Conservation (phyloP, 2,113 vertebrate genomes). For the Sorex fumeus region DNA sequence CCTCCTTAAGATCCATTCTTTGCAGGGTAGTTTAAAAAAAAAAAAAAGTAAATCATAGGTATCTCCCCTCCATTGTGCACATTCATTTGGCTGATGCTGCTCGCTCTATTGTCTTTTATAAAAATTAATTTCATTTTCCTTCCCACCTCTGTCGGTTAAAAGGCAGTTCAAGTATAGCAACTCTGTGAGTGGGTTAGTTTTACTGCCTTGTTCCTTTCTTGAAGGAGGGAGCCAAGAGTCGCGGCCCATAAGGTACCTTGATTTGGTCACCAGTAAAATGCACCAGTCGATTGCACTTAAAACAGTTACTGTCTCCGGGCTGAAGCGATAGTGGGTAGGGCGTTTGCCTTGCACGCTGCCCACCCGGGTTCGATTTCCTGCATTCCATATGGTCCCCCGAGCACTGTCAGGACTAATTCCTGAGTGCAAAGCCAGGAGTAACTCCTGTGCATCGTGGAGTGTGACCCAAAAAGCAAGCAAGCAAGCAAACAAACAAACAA, state of each 20-base stretch:
- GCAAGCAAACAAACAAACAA: too few species aligned
- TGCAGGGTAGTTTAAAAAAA: background rate
- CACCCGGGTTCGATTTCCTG: too few species aligned
- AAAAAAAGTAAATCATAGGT: background rate
- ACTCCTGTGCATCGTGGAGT: too few species aligned
- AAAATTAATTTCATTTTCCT: background rate
- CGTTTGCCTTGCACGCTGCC: too few species aligned
- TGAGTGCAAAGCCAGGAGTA: too few species aligned
- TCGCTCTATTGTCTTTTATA: background rate
- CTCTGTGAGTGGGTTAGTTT: background rate
- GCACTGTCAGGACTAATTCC: too few species aligned
- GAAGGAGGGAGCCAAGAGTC: too few species aligned
- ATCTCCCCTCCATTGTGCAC: background rate
- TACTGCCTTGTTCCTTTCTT: background rate
- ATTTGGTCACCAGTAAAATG: background rate
- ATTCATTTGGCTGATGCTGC: too few species aligned
- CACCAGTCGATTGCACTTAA: background rate
- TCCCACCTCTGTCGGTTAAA: background rate
- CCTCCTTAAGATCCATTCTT: slow-evolving; percentile 29
- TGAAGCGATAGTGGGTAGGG: too few species aligned
- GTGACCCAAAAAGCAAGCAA: too few species aligned
- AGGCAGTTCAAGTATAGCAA: background rate
- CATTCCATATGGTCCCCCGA: too few species aligned
- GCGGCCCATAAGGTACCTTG: too few species aligned
- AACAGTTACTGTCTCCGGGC: slow-evolving; percentile 7